These are phyloP conservation scores for Amphimallon solstitiale DNA, from an alignment of 2,888 invertebrate genomes.

Conservation along the genomic window DNA sequence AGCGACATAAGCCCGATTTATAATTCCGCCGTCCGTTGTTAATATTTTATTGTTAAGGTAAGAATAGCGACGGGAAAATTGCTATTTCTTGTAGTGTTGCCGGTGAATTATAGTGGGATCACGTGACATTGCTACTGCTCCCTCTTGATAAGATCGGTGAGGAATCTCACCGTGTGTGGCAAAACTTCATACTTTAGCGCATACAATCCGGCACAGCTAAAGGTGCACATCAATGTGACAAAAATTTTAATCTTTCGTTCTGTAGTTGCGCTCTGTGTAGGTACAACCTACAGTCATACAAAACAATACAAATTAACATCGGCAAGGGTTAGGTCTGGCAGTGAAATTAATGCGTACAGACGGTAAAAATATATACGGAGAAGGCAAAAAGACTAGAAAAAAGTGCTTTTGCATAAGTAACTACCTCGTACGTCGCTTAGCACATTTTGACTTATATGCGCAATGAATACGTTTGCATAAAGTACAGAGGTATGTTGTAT, in stretches of 20 bases:
- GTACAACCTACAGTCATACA: conserved; percentile 13
- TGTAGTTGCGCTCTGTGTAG: background rate
- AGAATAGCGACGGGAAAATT: conserved; percentile 23
- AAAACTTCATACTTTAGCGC: conserved; percentile 44
- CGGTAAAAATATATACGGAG: background rate
- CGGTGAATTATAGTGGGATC: conserved; percentile 48
- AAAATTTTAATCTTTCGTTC: conserved; percentile 19
- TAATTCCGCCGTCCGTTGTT: conserved; percentile 15
- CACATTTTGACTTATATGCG: background rate
- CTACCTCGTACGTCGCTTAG: conserved; percentile 14
- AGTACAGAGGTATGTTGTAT: conserved; percentile 6
- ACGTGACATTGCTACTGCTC: conserved; percentile 50
- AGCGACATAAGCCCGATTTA: conserved; percentile 9
- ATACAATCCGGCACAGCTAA: background rate
- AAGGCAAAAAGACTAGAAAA: background rate
- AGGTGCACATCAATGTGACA: background rate
- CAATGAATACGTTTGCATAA: conserved; percentile 13
- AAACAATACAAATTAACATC: conserved; percentile 30
- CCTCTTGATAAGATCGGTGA: conserved; percentile 48
- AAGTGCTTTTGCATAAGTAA: conserved; percentile 4
- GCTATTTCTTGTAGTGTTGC: conserved; percentile 35
- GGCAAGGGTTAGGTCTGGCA: conserved; percentile 11
- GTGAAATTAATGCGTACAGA: conserved; percentile 17
- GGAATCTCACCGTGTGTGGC: conserved; percentile 50
- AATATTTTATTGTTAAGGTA: conserved; percentile 17